Conservation (phyloP, 2,113 vertebrate species). For the Parotia lawesii region DNA sequence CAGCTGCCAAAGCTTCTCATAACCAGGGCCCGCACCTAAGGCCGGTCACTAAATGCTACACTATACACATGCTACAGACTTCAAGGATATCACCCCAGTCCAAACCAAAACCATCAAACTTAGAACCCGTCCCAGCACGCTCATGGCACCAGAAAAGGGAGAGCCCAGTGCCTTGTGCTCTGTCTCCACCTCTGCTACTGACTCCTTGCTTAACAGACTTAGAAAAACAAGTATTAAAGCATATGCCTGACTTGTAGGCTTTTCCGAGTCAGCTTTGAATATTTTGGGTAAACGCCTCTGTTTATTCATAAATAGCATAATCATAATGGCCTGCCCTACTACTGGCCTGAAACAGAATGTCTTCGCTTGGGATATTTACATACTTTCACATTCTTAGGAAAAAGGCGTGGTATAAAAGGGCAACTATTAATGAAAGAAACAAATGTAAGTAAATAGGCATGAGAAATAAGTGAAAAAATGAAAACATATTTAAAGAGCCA, state of each 20-base stretch:
- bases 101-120: neutral
- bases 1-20: neutral
- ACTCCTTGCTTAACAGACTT: neutral
- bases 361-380: neutral
- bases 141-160: neutral
- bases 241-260: neutral
- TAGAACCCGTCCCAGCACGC: neutral
- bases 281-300: neutral
- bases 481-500: neutral
- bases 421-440: neutral
- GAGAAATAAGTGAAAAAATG: neutral
- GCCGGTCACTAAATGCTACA: neutral
- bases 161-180: neutral
- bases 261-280: neutral
- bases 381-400: neutral
- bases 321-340: neutral
- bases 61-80: accelerated
- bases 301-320: neutral
- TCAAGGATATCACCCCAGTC: neutral
- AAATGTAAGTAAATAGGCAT: neutral
- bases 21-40: neutral
- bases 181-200: neutral
- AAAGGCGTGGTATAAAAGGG: neutral
- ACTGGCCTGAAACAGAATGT: neutral
- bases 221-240: neutral